Conservation (phyloP, 2,113 vertebrate species). For the Danionella cerebrum region DNA sequence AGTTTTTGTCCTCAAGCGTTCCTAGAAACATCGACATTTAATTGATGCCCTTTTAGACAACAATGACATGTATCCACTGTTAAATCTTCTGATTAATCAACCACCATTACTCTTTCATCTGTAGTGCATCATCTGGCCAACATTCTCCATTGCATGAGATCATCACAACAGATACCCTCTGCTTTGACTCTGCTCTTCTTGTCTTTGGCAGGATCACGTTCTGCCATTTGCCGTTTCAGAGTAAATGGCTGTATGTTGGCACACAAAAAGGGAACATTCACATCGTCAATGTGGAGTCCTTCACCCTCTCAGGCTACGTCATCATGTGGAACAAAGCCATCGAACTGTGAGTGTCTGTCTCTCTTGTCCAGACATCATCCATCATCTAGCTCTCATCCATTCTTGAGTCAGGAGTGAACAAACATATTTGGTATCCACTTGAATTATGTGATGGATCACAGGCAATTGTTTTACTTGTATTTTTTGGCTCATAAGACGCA, state of each 20-base stretch:
- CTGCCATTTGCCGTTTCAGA: conserved; percentile 99
- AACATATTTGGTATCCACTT: no score
- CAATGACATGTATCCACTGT: no score
- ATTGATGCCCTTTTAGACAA: no score
- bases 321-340: conserved; percentile 99
- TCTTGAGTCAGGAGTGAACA: no score
- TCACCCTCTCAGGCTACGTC: conserved; percentile 98
- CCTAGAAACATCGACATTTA: no score
- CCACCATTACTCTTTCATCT: conserved; percentile 9
- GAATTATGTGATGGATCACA: no score
- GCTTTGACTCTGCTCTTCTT: conserved; percentile 43
- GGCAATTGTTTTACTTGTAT: no score
- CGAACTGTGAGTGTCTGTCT: conserved; percentile 83
- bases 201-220: conserved; percentile 87
- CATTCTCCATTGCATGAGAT: not conserved
- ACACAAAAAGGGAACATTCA: conserved; percentile 96
- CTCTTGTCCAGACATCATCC: not conserved
- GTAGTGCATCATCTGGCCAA: conserved; percentile 26
- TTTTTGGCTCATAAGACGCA: no score
- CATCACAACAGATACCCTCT: not conserved
- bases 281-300: conserved; percentile 98
- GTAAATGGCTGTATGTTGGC: conserved; percentile 97
- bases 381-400: not conserved
- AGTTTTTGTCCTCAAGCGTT: no score
- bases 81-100: no score